phyloP scores from a whole-genome alignment of 30 jellyfish, hydroid and myxozoan species.

The Haliclystus octoradiatus region DNA sequence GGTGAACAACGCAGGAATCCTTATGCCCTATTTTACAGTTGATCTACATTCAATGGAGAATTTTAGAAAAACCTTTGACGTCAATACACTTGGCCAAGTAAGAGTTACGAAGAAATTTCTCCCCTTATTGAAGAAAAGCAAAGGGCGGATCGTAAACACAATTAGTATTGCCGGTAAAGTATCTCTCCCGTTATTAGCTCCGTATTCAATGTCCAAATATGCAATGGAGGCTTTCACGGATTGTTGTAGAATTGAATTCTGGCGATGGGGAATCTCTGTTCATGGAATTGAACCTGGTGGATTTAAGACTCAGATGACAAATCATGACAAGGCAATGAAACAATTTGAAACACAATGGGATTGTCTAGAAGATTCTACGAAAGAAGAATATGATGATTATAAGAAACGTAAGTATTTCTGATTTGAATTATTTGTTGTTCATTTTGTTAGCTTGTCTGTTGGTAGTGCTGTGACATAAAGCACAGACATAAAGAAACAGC shows the following conservation, averaged over 20 bases:
- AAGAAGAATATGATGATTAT: not conserved
- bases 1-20: conserved; percentile 18
- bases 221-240: conserved; percentile 26
- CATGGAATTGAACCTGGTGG: conserved; percentile 28
- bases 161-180: conserved; percentile 7
- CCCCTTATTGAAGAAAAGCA: conserved; percentile 11
- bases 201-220: conserved; percentile 22
- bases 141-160: conserved; percentile 6
- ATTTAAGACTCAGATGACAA: conserved; percentile 2
- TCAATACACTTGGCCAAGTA: conserved; percentile 12
- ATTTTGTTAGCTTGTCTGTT: too few relatives aligned
- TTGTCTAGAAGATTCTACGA: not conserved
- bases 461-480: too few relatives aligned
- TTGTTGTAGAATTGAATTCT: conserved; percentile 15
- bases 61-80: not conserved
- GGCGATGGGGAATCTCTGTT: conserved; percentile 25
- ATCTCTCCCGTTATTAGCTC: conserved; percentile 4
- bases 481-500: too few relatives aligned
- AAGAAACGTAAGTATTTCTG: not conserved
- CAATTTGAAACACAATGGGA: not conserved
- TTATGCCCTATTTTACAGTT: not conserved
- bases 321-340: not conserved
- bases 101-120: conserved; percentile 4
- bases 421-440: too few relatives aligned
- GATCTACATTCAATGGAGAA: not conserved